These are phyloP conservation scores for Muschampia plurimacula DNA, from an alignment of 2,888 invertebrate genomes.

Conservation along the genomic window DNA sequence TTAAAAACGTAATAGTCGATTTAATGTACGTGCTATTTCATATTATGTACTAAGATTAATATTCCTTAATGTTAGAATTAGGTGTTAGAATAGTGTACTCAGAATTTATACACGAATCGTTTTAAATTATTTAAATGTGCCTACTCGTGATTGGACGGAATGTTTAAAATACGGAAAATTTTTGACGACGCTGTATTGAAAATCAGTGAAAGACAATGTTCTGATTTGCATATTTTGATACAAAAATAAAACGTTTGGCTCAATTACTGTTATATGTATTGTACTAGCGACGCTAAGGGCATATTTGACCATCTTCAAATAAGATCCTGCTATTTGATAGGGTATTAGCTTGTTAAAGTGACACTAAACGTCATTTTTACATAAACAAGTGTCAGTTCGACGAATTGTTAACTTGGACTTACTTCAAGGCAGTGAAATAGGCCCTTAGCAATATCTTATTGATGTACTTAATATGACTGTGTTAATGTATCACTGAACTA, in stretches of 20 bases:
- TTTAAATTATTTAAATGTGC: not conserved
- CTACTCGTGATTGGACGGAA: too few relatives aligned
- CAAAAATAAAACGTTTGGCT: slow-evolving; percentile 20
- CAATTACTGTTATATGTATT: slow-evolving; percentile 26
- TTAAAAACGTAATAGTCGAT: not conserved
- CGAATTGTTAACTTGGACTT: too few relatives aligned
- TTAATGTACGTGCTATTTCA: not conserved
- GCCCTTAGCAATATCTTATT: slow-evolving; percentile 5
- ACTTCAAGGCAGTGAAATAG: too few relatives aligned
- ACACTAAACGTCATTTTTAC: too few relatives aligned
- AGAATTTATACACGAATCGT: slow-evolving; percentile 5
- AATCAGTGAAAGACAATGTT: not conserved
- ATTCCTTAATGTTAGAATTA: not conserved
- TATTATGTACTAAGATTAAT: not conserved
- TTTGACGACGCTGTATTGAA: slow-evolving; percentile 1
- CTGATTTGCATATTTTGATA: not conserved
- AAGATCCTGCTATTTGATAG: too few relatives aligned
- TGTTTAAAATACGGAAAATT: too few relatives aligned
- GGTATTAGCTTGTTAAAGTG: too few relatives aligned
- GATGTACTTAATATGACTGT: slow-evolving; percentile 44
- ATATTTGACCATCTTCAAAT: too few relatives aligned
- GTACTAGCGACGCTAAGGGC: not conserved
- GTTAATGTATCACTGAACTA: slow-evolving; percentile 3
- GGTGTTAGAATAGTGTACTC: slow-evolving; percentile 5
- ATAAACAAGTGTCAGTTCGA: too few relatives aligned